Evolutionary conservation across 2,888 invertebrate genomes (phyloP).

Genomic region (Eurytoma adleriae): DNA sequence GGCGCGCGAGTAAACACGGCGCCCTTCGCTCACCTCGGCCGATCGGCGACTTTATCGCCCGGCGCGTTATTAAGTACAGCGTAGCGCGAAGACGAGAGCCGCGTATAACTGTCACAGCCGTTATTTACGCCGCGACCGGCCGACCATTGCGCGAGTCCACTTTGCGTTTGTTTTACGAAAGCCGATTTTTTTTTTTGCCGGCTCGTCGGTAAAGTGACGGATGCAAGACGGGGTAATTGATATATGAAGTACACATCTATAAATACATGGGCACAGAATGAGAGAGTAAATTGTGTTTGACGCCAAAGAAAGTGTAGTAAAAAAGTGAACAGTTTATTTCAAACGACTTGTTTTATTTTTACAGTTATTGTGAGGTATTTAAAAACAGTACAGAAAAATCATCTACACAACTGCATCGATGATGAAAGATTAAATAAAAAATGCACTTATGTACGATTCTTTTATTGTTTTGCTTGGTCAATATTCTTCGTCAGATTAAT

Average conservation of each 20-base stretch:
- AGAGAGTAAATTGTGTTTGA: too few species aligned
- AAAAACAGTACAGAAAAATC: conserved; percentile 31
- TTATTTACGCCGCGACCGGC: conserved; percentile 45
- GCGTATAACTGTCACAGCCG: conserved; percentile 51
- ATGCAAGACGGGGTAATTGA: too few species aligned
- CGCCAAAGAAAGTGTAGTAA: too few species aligned
- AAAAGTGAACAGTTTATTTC: too few species aligned
- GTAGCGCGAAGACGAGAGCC: conserved; percentile 52
- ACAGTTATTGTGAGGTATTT: conserved; percentile 3
- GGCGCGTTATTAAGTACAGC: conserved; percentile 53
- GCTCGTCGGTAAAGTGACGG: too few species aligned
- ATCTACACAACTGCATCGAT: neutral
- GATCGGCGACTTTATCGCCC: conserved; percentile 52
- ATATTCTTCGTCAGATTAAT: conserved; percentile 8
- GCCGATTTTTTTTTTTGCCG: too few species aligned
- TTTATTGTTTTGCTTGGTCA: conserved; percentile 6
- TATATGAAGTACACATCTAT: too few species aligned
- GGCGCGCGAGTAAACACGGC: conserved; percentile 42
- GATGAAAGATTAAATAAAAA: too few species aligned
- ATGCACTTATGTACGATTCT: neutral
- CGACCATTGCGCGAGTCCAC: too few species aligned
- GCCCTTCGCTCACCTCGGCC: conserved; percentile 39
- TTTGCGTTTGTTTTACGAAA: too few species aligned
- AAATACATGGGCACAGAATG: too few species aligned
- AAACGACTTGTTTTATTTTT: too few species aligned